Evolutionary conservation across 2,113 vertebrate genomes (phyloP).

Genomic region (Chionodraco myersi): DNA sequence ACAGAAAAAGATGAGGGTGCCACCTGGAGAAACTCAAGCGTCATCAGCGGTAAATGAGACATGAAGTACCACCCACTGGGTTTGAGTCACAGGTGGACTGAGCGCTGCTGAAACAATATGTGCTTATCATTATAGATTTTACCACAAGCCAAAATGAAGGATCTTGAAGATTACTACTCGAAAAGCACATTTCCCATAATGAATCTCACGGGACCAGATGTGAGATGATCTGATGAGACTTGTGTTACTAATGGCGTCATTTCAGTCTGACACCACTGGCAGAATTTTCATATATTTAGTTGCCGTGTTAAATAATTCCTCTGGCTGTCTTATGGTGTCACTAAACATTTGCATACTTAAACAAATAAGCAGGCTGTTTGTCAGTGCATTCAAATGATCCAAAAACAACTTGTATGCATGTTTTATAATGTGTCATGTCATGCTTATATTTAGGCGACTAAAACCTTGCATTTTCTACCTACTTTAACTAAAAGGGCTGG

Average conservation of each 20-base stretch:
- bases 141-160: background rate
- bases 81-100: slow-evolving; percentile 34
- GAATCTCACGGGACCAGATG: background rate
- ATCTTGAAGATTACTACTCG: background rate
- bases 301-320: background rate
- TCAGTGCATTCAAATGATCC: background rate
- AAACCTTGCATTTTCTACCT: background rate
- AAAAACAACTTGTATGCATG: background rate
- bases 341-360: background rate
- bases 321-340: background rate
- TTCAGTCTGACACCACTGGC: slow-evolving; percentile 1
- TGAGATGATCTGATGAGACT: background rate
- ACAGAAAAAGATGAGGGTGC: slow-evolving; percentile 28
- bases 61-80: slow-evolving; percentile 20
- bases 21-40: slow-evolving; percentile 49
- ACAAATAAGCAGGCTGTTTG: background rate
- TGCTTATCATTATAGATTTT: background rate
- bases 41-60: slow-evolving; percentile 27
- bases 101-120: background rate
- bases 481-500: background rate
- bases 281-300: background rate
- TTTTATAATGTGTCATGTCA: background rate
- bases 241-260: background rate
- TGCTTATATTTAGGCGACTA: background rate
- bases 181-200: background rate